Percentiles rank a stretch among this genome's conserved stretches.
Evolutionary conservation across 2,888 invertebrate species (phyloP).

Genomic region (Leucania comma): DNA sequence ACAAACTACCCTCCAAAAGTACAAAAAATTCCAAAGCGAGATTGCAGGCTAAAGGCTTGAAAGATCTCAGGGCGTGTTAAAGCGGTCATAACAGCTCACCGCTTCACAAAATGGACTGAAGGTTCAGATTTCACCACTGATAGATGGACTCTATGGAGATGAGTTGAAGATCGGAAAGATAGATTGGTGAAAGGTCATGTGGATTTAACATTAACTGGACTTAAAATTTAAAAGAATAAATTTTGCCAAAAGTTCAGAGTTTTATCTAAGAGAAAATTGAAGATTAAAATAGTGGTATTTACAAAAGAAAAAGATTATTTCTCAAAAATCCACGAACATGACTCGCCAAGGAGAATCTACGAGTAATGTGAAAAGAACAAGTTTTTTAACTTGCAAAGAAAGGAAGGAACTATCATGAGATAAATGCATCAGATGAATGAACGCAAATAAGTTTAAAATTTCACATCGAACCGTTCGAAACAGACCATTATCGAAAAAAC

Average conservation of each 20-base stretch:
- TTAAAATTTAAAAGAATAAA: background rate
- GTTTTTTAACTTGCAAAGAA: background rate
- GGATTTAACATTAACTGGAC: slow-evolving; percentile 31
- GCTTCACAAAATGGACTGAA: slow-evolving; percentile 26
- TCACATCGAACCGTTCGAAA: slow-evolving; percentile 42
- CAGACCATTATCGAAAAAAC: slow-evolving; percentile 22
- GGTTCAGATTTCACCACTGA: slow-evolving; percentile 38
- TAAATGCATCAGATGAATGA: slow-evolving; percentile 58
- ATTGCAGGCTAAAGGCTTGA: background rate
- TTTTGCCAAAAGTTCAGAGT: background rate
- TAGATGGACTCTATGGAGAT: slow-evolving; percentile 14
- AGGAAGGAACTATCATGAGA: slow-evolving; percentile 45
- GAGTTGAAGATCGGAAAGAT: slow-evolving; percentile 5
- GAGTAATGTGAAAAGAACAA: background rate
- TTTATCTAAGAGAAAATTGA: background rate
- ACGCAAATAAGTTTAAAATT: slow-evolving; percentile 17
- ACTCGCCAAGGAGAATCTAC: slow-evolving; percentile 4
- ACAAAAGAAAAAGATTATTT: background rate
- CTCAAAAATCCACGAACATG: slow-evolving; percentile 25
- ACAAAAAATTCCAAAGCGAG: slow-evolving; percentile 1
- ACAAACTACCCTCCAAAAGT: slow-evolving; percentile 22
- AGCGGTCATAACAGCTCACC: background rate
- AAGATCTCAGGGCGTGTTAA: background rate
- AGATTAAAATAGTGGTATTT: background rate
- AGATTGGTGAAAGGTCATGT: slow-evolving; percentile 28